Evolutionary conservation across 1,140 invertebrate species (phyloP).

Genomic region (Rhopalosiphum padi): DNA sequence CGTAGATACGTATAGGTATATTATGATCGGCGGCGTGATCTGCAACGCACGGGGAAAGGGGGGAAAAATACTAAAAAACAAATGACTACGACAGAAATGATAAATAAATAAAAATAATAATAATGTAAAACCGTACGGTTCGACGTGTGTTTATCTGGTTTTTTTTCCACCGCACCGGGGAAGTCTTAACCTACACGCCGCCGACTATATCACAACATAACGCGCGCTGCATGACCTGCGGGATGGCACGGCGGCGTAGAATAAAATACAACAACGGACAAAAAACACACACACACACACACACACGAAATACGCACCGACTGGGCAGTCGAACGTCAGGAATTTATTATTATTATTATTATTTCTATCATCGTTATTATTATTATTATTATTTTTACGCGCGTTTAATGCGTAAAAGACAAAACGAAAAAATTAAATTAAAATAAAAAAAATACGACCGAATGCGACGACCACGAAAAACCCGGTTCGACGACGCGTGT

Average conservation of each 20-base stretch:
- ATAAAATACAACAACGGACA: background rate
- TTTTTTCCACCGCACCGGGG: background rate
- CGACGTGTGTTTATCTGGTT: slow-evolving; percentile 32
- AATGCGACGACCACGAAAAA: slow-evolving; percentile 35
- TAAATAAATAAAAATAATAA: background rate
- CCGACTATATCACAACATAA: too few species aligned
- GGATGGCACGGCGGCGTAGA: background rate
- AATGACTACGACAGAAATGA: background rate
- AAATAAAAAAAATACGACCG: background rate
- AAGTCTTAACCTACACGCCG: background rate
- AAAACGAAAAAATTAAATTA: background rate
- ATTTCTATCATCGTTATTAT: background rate
- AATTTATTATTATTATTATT: slow-evolving; percentile 16
- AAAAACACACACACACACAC: background rate
- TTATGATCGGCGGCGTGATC: background rate
- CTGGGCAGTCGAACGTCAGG: slow-evolving; percentile 1
- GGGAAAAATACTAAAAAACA: background rate
- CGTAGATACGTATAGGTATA: background rate
- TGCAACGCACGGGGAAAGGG: background rate
- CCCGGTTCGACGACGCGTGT: slow-evolving; percentile 43
- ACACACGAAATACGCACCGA: background rate
- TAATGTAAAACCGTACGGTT: background rate
- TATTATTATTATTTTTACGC: slow-evolving; percentile 6
- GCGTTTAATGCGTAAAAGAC: slow-evolving; percentile 4
- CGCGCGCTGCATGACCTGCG: background rate